phyloP scores from a whole-genome alignment of 2,888 invertebrate genomes.

The Epistrophe grossulariae region DNA sequence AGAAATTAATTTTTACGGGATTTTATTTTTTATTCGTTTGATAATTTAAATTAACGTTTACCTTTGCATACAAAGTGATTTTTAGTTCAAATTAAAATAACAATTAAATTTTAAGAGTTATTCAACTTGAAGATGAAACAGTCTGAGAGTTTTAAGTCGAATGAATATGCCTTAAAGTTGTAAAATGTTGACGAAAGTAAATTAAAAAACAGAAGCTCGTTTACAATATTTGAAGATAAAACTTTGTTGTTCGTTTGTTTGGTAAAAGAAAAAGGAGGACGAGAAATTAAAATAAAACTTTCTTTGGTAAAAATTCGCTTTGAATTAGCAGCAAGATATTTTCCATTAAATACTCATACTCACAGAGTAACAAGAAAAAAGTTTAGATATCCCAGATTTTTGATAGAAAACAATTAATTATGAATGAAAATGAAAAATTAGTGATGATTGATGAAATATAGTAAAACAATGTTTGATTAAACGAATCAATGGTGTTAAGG shows the following conservation, averaged over 20 bases:
- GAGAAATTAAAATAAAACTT: not conserved
- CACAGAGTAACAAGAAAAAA: no score
- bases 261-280: not conserved
- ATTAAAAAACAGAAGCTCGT: not conserved
- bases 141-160: not conserved
- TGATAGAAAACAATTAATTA: no score
- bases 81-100: conserved; percentile 23
- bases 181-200: not conserved
- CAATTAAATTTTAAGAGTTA: conserved; percentile 36
- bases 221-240: not conserved
- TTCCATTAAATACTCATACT: not conserved
- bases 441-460: no score
- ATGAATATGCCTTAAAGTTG: conserved; percentile 4
- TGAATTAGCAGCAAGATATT: not conserved
- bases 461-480: no score
- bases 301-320: not conserved
- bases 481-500: no score
- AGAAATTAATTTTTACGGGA: conserved; percentile 43
- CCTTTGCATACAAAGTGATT: conserved; percentile 41
- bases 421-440: no score
- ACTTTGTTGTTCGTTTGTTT: not conserved
- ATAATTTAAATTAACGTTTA: conserved; percentile 43
- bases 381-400: no score
- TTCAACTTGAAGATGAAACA: not conserved
- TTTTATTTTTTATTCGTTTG: conserved; percentile 44